A percentile compares a stretch with the other conserved stretches of the same genome.
Conservation (phyloP, 2,797 vertebrate genomes). For the Falco peregrinus region DNA sequence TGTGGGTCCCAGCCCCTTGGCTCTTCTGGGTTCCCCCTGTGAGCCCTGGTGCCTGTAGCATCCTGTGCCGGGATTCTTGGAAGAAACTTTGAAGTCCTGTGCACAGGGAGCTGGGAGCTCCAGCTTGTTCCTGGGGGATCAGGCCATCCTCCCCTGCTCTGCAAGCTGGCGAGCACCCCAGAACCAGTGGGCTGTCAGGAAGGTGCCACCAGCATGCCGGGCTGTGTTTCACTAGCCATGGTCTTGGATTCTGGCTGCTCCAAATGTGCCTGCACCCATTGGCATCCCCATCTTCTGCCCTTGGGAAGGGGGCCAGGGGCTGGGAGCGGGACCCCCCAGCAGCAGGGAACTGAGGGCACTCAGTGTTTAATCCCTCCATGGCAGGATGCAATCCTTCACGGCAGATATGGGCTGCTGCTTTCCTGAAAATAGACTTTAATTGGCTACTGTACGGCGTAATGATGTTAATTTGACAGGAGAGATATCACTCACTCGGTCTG, state of each 20-base stretch:
- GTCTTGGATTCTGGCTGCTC: not conserved
- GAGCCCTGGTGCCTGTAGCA: accelerated
- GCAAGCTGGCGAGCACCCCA: accelerated
- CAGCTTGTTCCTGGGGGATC: accelerated
- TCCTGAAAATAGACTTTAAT: constrained; percentile 52
- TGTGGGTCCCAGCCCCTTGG: not conserved
- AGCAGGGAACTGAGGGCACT: not conserved
- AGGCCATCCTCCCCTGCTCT: accelerated
- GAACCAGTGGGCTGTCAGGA: not conserved
- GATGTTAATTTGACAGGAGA: constrained; percentile 62
- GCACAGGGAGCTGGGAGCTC: accelerated
- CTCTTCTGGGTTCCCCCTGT: accelerated
- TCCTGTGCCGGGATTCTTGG: accelerated
- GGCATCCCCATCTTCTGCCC: not conserved
- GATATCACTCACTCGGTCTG: not conserved
- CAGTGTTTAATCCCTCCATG: not conserved
- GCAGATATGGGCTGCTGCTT: not conserved
- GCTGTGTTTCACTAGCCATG: accelerated
- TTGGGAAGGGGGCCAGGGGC: not conserved
- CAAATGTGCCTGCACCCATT: accelerated
- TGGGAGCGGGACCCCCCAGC: not conserved
- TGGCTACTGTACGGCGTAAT: not conserved
- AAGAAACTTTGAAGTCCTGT: accelerated
- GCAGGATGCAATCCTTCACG: constrained; percentile 8
- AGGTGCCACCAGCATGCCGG: not conserved